Evolutionary conservation across 2,113 vertebrate species (phyloP), one percentile per base, ranked within the genome.

Genomic region (Eublepharis macularius): DNA sequence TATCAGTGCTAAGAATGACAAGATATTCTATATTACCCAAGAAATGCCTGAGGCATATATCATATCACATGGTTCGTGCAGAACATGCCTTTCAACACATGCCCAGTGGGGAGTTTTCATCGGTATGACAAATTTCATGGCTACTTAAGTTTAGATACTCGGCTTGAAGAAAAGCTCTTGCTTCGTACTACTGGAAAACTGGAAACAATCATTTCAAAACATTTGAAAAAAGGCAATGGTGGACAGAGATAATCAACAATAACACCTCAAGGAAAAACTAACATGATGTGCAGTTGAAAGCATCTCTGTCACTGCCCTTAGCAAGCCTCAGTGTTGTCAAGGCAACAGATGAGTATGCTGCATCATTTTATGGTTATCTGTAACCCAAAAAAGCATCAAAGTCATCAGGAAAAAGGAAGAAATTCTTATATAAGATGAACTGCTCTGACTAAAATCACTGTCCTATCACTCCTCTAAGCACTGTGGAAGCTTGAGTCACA

Each of bases 291-390:
- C 41, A 76, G 76, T 24, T 80, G 77, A 17, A 85, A 87, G 83
- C 88, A 32, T 0, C 51, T 88, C 83, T 82, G 76, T n/a, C 84
- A 80, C 3, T 72, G 41, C 85, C 68, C 80, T 72, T 90, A 87
- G 90, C 89, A 92, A 87, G 39, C 4, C 49, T 47, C n/a, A 82
- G 66, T 75, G 93, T 91, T 89, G 88, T 88, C 94, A 93, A 82
- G 92, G 93, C 81, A 95, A 95, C 90, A 86, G 91, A 90, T 77
- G 2, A 89, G 57, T 60, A 87, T 34, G 74, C 72, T 81, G 7
- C 80, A 88, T 60, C 83, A 84, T 47, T 81, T 74, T 91, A 43
- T 14, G 81, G 51, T 84, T 85, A 82, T 74, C 82, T 90, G 70
- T 83, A 72, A 90, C 47, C 73, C 70, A 69, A 76, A 79, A 84